Evolutionary conservation across 1,140 invertebrate species (phyloP), one percentile per base, ranked within the genome.

Genomic region (Rhagoletis pomonella): DNA sequence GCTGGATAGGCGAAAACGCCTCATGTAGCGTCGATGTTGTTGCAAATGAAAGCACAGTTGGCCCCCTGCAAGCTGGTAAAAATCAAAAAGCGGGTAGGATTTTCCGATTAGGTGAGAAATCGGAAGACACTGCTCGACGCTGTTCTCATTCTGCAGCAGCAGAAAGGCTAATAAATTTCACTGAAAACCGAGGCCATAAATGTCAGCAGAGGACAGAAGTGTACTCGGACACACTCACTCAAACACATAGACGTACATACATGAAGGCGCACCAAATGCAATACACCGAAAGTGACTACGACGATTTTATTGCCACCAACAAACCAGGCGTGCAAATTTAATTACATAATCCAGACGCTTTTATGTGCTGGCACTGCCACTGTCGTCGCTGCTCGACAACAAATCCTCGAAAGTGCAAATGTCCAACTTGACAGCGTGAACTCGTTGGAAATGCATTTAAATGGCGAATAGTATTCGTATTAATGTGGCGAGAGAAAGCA

Each of bases 331-430:
- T 12, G 47, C 47, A 81, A 81, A 81, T 81, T 81, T 81, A 81
- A 81, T 55, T 81, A 29, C 73, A 81, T 55, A 81, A 81, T 55
- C 73, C 73, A 81, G 73, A 81, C 73, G 73, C 73, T 81, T 81
- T 81, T 81, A 81, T 81, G 73, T 10, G 73, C 17, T 12, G 73
- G n/a, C n/a, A n/a, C n/a, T n/a, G n/a, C n/a, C n/a, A n/a, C n/a
- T n/a, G n/a, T n/a, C n/a, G n/a, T n/a, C n/a, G n/a, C 73, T 47
- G 73, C 73, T 29, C 50, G 6, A 10, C 14, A 19, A 55, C 73
- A 81, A 55, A 81, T 81, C 73, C 73, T 58, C 55, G 47, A 55
- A 81, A 55, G 5, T 19, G 50, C 47, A 55, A 81, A 81, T 58
- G 47, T 7, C 1, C 50, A 55, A 10, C 55, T 81, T 81, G 5